Base-by-base conservation (phyloP, 2,113 vertebrate genomes). In the Rhinichthys klamathensis region DNA sequence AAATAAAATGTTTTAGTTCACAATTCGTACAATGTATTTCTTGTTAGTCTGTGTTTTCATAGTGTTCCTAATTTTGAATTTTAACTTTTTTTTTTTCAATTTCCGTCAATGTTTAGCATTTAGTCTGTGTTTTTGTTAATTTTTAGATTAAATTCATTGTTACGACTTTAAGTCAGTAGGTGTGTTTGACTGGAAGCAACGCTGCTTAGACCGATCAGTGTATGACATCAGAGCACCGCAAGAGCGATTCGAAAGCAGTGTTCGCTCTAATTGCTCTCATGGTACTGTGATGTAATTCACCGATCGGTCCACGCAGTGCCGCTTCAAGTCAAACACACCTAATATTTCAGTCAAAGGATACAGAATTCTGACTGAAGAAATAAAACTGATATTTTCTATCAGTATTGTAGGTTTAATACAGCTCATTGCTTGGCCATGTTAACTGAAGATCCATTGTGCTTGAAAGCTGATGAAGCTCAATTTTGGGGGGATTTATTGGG, bases 1-100 rank as follows among this genome's bases (percentile, higher is more conserved):
- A 86, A 92, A 92, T 93, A 92, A 93, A 93, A 91, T 90, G 75
- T 76, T 91, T 89, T 90, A 91, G 92, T 90, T 90, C 86, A 91
- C 88, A 88, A 90, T 88, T 90, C 90, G 88, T 91, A 90, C 90
- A 76, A 88, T 90, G 89, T 90, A 92, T 91, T 89, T 91, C 88
- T 88, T 92, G 83, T 85, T 91, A 86, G 89, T 90, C 86, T 89
- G 84, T 87, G 82, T 87, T 87, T 87, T 80, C 85, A 86, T 82
- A 87, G 27, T 16, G 13, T 80, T 51, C 58, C 27, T 16, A 49
- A 54, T 75, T 76, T 70, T 75, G 6, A 8, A 56, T 23, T 23
- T 23, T 3, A 21, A 41, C 41, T 76, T 44, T 82, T 83, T 2
- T 83, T 2, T 73, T 46, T 82, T 78, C 44, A 13, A 60, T 54